Base-by-base conservation (phyloP, 30 jellyfish, hydroid and myxozoan species). In the Sanderia malayensis region DNA sequence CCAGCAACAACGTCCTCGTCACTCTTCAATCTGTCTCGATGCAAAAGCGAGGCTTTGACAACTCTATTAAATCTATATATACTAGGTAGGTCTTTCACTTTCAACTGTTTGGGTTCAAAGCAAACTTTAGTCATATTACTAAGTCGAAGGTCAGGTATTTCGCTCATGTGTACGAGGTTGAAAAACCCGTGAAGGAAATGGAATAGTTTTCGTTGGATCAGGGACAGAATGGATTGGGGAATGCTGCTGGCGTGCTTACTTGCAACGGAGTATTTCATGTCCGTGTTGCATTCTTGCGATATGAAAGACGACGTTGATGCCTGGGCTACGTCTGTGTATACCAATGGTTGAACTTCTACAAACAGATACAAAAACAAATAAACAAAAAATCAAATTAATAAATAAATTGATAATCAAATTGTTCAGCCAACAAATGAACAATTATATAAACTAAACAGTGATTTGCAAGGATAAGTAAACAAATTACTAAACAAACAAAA, bases 231-330 rank as follows among this genome's bases (percentile, higher is more conserved):
- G 4, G 74, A 23, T 58, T 31, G 79, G 7, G 97, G 97, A 13
- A 88, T 73, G 4, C 23, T 31, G 0, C 61, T 74, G 44, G 76
- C 84, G 24, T 62, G 97, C 55, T 82, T 73, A 30, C 97, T 78
- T 17, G 84, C 83, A 4, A 81, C 71, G 0, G 91, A 75, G 47
- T 41, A 88, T 62, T 80, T 88, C 29, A 78, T 58, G 37, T 88
- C 97, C 20, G 95, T 81, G 74, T 74, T 91, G 84, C 97, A 88
- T 68, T 88, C 97, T 81, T 88, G 97, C 2, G 94, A 80, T 0
- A 88, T 88, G 81, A 80, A 88, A 8, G 97, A 88, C 32, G 95
- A 80, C 67, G 52, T 8, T 0, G 97, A 32, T 0, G 97, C 97
- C 44, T 87, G 90, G 20, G 89, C 81, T 24, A 80, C 78, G 52